Conservation (phyloP, 2,113 vertebrate genomes). For the Melanotaenia duboulayi region DNA sequence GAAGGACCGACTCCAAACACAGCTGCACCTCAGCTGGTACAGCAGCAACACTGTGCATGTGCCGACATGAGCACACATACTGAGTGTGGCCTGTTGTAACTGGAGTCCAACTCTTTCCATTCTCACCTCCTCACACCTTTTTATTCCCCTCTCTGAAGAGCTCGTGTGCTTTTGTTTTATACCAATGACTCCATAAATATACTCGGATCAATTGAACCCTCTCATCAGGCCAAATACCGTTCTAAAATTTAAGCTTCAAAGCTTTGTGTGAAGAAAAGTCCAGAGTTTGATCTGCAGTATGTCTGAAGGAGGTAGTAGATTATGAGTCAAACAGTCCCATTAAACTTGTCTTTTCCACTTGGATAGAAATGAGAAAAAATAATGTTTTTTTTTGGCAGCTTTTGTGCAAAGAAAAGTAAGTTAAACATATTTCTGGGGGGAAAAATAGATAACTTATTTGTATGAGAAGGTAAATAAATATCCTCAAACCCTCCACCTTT, state of each 20-base stretch:
- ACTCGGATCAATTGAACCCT: not conserved
- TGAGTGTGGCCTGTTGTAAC: conserved; percentile 49
- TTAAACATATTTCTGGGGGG: not conserved
- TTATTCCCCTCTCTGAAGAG: not conserved
- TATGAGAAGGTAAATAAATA: too few species aligned
- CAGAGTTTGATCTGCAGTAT: not conserved
- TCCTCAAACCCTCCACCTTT: too few species aligned
- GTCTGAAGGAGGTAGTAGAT: not conserved
- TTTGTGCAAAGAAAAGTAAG: not conserved
- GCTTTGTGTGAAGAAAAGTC: not conserved
- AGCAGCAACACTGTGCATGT: conserved; percentile 66
- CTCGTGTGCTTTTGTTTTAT: conserved; percentile 16
- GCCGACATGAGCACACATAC: conserved; percentile 74
- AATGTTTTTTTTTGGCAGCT: not conserved
- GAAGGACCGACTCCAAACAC: conserved; percentile 77
- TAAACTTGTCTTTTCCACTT: not conserved
- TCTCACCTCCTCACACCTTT: conserved; percentile 48
- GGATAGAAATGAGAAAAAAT: not conserved
- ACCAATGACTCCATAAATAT: not conserved
- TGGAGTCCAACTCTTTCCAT: conserved; percentile 54
- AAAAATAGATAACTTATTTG: not conserved
- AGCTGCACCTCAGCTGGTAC: conserved; percentile 80
- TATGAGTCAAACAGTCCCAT: not conserved
- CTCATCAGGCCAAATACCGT: not conserved
- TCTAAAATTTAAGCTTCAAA: conserved; percentile 3